Evolutionary conservation across 2,888 invertebrate species (phyloP).

Genomic region (Cephus nigrinus): DNA sequence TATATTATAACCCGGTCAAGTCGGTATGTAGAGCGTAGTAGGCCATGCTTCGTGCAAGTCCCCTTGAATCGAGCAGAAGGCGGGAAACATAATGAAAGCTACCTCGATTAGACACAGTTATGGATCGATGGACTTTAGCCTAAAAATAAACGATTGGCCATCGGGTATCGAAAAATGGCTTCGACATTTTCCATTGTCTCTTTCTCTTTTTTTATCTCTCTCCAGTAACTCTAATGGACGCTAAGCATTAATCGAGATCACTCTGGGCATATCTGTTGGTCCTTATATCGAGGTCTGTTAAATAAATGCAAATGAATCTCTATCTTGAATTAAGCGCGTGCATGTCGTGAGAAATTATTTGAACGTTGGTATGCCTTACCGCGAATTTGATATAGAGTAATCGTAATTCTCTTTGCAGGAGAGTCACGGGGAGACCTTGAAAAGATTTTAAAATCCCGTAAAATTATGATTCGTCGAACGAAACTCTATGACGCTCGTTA

Average conservation of each 20-base stretch:
- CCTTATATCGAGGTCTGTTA: background rate
- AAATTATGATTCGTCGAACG: background rate
- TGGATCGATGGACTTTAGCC: conserved; percentile 25
- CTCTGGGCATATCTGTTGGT: background rate
- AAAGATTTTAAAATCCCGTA: background rate
- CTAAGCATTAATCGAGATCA: background rate
- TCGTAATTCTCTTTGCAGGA: background rate
- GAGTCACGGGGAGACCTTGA: background rate
- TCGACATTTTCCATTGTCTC: background rate
- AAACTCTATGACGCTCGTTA: background rate
- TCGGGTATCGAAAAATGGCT: background rate
- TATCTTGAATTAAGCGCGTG: background rate
- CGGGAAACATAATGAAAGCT: conserved; percentile 26
- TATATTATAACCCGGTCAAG: background rate
- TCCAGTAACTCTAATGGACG: background rate
- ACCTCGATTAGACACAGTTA: conserved; percentile 22
- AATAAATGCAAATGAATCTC: background rate
- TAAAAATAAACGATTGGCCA: conserved; percentile 17
- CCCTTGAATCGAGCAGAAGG: conserved; percentile 18
- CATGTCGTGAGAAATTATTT: background rate
- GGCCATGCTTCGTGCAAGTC: conserved; percentile 4
- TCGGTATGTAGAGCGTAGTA: background rate
- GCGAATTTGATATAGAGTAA: background rate
- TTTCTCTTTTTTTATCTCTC: background rate
- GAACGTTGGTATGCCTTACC: background rate